phyloP scores from a whole-genome alignment of 2,888 invertebrate genomes.

The Amphipoea lucens region DNA sequence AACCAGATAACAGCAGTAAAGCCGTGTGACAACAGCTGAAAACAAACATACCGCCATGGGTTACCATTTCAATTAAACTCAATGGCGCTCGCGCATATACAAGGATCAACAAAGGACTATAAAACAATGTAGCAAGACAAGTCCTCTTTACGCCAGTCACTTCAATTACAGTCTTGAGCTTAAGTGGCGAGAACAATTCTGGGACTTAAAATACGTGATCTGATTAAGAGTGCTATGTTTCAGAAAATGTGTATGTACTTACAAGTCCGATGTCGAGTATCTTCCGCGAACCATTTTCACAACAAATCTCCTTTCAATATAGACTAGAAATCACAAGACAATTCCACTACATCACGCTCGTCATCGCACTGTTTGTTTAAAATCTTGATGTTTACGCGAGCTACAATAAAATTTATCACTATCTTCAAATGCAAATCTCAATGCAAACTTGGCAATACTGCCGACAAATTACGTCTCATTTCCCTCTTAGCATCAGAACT shows the following conservation, averaged over 20 bases:
- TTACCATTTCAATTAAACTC: constrained; percentile 26
- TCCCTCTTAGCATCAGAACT: constrained; percentile 78
- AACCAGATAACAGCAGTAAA: constrained; percentile 26
- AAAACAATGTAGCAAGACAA: constrained; percentile 36
- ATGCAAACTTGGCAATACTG: constrained; percentile 86
- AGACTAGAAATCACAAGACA: constrained; percentile 72
- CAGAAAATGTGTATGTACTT: constrained; percentile 68
- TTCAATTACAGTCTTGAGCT: constrained; percentile 38
- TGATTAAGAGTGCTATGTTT: constrained; percentile 33
- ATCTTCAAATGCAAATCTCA: constrained; percentile 80
- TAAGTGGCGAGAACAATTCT: constrained; percentile 40
- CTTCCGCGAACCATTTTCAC: constrained; percentile 87
- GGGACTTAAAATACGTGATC: constrained; percentile 27
- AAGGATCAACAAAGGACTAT: constrained; percentile 50
- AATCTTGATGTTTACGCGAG: constrained; percentile 78
- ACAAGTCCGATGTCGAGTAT: constrained; percentile 88
- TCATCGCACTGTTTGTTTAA: constrained; percentile 80
- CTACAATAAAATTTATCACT: constrained; percentile 82
- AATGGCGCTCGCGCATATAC: constrained; percentile 14
- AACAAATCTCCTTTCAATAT: constrained; percentile 66
- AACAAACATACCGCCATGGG: constrained; percentile 4
- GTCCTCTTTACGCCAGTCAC: constrained; percentile 35
- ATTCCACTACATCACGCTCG: constrained; percentile 73
- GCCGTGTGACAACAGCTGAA: constrained; percentile 20
- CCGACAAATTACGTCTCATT: constrained; percentile 82